Evolutionary conservation across 1,140 invertebrate genomes (phyloP).

Genomic region (Saxidomus purpurata): DNA sequence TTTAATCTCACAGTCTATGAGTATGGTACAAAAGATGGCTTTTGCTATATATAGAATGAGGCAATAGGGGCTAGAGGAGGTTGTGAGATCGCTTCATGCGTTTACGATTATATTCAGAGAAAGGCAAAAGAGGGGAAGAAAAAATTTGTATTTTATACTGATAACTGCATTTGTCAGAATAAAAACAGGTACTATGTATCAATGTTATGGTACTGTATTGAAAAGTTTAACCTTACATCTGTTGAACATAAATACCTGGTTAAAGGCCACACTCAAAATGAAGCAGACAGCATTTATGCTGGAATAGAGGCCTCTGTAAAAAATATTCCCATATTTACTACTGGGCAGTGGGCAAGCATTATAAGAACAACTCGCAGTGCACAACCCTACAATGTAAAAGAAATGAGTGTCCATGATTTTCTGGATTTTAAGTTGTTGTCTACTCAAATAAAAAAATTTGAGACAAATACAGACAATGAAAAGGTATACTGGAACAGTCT

Average conservation of each 20-base stretch:
- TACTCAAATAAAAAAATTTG: conserved; percentile 6
- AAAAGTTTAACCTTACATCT: conserved; percentile 6
- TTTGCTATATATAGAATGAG: conserved; percentile 21
- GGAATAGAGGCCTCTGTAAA: neutral
- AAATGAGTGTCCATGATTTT: neutral
- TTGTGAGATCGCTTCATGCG: conserved; percentile 26
- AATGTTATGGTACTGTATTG: neutral
- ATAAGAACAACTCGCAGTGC: neutral
- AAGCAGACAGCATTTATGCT: conserved; percentile 10
- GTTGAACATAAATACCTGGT: conserved; percentile 17
- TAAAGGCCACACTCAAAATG: conserved; percentile 12
- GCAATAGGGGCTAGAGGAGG: neutral
- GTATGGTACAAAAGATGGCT: neutral
- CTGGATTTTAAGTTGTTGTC: neutral
- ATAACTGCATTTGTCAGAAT: conserved; percentile 9
- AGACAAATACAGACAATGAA: neutral
- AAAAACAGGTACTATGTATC: conserved; percentile 31
- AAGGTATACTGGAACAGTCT: neutral
- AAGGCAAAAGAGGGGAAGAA: neutral
- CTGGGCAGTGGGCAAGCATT: neutral
- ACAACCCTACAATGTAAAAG: neutral
- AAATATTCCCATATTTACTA: neutral
- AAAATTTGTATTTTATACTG: conserved; percentile 24
- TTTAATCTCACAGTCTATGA: conserved; percentile 45
- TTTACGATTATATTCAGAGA: neutral